These are phyloP conservation scores for Orchestia grillus DNA, from an alignment of 1,140 invertebrate species.

Conservation along the genomic window DNA sequence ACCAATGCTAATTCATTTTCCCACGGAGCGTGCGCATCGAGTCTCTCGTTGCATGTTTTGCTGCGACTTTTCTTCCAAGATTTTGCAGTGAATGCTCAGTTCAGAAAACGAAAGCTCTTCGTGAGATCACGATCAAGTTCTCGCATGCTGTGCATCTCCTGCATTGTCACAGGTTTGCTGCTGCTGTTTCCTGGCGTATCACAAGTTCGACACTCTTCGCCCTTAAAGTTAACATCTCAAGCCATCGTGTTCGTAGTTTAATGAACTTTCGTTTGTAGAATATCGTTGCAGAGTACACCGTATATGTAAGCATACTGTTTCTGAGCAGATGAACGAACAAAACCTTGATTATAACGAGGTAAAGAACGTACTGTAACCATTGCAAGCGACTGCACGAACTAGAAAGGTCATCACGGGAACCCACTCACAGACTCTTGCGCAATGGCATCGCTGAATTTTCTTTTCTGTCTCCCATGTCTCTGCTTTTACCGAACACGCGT, in stretches of 20 bases:
- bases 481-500: background rate
- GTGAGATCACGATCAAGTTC: background rate
- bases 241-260: background rate
- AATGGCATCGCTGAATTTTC: conserved; percentile 9
- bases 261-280: background rate
- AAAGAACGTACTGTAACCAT: background rate
- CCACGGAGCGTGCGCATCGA: background rate
- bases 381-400: background rate
- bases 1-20: background rate
- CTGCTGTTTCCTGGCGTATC: background rate
- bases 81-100: background rate
- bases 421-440: background rate
- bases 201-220: background rate
- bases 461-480: background rate
- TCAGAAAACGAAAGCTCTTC: background rate
- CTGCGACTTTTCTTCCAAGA: background rate
- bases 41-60: background rate
- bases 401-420: conserved; percentile 10
- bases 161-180: background rate
- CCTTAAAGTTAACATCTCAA: background rate
- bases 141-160: background rate
- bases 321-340: background rate
- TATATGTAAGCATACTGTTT: background rate
- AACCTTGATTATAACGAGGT: conserved; percentile 8
- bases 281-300: background rate